Evolutionary conservation across 2,113 vertebrate species (phyloP).

Genomic region (Pelecanus crispus): DNA sequence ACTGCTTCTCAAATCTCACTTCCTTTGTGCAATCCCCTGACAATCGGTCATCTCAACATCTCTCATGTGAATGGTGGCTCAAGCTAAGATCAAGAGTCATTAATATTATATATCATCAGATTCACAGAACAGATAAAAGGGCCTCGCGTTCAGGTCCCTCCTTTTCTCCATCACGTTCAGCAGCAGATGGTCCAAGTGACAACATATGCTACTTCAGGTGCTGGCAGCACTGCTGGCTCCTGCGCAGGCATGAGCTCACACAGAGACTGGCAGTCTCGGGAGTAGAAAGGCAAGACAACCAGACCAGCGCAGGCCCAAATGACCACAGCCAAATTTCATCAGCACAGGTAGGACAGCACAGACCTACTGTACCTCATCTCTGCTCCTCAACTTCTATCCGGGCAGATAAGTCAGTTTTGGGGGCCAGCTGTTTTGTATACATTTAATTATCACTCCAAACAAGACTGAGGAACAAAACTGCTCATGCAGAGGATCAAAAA

Average conservation of each 20-base stretch:
- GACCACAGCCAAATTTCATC: neutral
- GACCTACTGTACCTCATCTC: neutral
- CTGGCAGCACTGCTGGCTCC: neutral
- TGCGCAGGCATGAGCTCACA: neutral
- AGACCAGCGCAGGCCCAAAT: neutral
- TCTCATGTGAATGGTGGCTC: neutral
- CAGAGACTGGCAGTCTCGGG: rapidly evolving
- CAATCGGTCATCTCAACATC: neutral
- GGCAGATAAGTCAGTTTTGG: neutral
- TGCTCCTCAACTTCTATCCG: neutral
- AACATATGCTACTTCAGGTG: conserved; percentile 35
- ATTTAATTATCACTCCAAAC: neutral
- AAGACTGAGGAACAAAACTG: neutral
- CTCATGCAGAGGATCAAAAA: neutral
- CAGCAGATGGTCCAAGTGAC: conserved; percentile 27
- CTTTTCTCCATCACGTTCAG: neutral
- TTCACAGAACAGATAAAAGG: neutral
- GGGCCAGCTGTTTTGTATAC: neutral
- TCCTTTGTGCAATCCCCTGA: neutral
- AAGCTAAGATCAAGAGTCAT: neutral
- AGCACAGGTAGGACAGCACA: neutral
- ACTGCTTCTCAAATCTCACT: neutral
- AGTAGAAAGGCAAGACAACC: neutral
- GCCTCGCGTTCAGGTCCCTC: neutral
- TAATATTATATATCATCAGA: neutral